Evolutionary conservation across 2,888 invertebrate species (phyloP), one percentile per base, ranked within the genome.

Genomic region (Cheilosia scutellata): DNA sequence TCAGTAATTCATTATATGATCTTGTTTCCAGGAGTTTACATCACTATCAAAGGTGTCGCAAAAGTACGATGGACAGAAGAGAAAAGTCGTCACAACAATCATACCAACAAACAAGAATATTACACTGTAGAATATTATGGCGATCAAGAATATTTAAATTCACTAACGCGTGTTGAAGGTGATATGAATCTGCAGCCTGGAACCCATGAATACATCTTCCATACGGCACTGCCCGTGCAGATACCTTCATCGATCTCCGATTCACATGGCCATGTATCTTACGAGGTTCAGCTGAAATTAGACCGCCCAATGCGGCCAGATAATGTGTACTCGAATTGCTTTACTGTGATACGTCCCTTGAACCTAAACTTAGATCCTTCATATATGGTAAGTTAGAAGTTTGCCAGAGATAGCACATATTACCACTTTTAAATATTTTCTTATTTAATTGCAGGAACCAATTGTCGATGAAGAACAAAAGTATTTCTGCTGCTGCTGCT

Each of bases 401-500:
- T n/a, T 60, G 0, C 13, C 13, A 53, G 16, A 44, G 11, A 13
- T 5, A 27, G 11, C 2, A 25, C 11, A 9, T 9, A 11, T 16
- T 20, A 16, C 16, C 13, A 47, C 9, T 40, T 37, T 9, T 13
- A 70, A 27, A 2, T 47, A 44, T 2, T 25, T 33, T n/a, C 25
- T 49, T 11, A 29, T 57, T 4, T 0, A 37, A 4, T 3, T 44
- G 0, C 7, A 89, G 89, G 42, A 87, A 58, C 88, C 90, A 0
- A n/a, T 89, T 2, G 25, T 68, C 2, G 47, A 58, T n/a, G 88
- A 89, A 29, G 84, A 87, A 1, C 44, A 87, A 2, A 88, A 87
- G n/a, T 79, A 72, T 49, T 88, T 88, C 20, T 89, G 89, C 44
- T 89, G 88, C 47, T 89, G 87, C 72, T 88, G 88, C 6, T 90